Base-by-base conservation (phyloP, 2,797 vertebrate genomes). In the Epinephelus awoara region DNA sequence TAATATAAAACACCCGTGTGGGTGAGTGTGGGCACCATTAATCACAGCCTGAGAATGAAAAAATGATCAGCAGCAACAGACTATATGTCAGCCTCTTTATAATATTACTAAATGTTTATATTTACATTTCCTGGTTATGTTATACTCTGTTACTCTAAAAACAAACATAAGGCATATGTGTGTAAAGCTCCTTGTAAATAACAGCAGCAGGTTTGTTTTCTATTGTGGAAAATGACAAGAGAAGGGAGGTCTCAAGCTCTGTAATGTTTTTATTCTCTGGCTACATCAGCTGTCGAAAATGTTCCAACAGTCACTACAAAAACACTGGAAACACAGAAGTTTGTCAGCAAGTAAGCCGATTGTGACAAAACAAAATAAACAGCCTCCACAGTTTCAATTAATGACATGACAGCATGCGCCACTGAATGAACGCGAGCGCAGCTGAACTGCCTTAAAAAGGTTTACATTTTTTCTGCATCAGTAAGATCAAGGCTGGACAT, bases 341-440 rank as follows among this genome's bases (percentile, higher is more conserved):
- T n/a, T 64, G 71, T 64, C 29, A 64, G 55, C 21, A 57, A 64
- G 46, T 63, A 10, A 62, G 18, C 56, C 8, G 13, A 62, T 18
- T 4, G 34, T 34, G 34, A 34, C 34, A 34, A 34, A 40, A 70
- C 42, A 27, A 56, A 57, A 25, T 52, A 58, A 57, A 64, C 19
- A 42, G 10, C 14, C 0, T 3, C n/a, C 44, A 65, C 19, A 52
- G 38, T 64, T 56, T 44, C 44, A 66, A 18, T 77, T 3, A 67
- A 25, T 67, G 57, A 27, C 9, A 9, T 17, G 10, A 42, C 29
- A 67, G 59, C 34, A 46, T 19, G 49, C 4, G 0, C 51, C 2
- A 11, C 44, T 59, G 34, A 58, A 44, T 47, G 9, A 54, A 54
- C 42, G 42, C 1, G 2, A 52, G 13, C 17, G 11, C 46, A 55